Evolutionary conservation across 2,113 vertebrate species (phyloP).

Genomic region (Sander vitreus): DNA sequence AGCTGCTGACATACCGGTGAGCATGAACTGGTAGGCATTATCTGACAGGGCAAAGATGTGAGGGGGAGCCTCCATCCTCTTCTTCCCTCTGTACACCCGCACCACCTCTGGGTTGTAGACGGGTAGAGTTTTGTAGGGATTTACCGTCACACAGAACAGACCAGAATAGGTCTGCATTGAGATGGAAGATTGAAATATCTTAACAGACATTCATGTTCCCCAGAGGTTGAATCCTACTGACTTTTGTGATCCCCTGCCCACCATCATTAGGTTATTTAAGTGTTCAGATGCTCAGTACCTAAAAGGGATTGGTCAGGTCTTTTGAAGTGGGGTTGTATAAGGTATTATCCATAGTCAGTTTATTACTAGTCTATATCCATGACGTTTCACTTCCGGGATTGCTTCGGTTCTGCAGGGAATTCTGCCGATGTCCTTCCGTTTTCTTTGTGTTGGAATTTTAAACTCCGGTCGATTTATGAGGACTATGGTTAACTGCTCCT

Average conservation of each 20-base stretch:
- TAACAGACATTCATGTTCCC: not conserved
- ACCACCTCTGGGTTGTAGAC: constrained; percentile 86
- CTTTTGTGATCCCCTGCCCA: not conserved
- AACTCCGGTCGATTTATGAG: too few relatives aligned
- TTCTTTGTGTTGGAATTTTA: too few relatives aligned
- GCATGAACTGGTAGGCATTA: constrained; percentile 90
- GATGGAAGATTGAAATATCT: not conserved
- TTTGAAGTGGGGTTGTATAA: too few relatives aligned
- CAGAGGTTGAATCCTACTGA: not conserved
- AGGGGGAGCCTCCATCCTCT: constrained; percentile 89
- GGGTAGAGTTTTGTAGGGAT: constrained; percentile 86
- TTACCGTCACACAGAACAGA: constrained; percentile 80
- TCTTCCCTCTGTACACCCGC: constrained; percentile 87
- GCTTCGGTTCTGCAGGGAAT: too few relatives aligned
- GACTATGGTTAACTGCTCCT: too few relatives aligned
- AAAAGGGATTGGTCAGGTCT: too few relatives aligned
- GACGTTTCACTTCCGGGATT: too few relatives aligned
- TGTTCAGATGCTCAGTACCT: not conserved
- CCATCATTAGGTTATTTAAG: not conserved
- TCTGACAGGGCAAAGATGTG: constrained; percentile 92
- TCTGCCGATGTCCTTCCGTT: too few relatives aligned
- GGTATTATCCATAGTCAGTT: too few relatives aligned
- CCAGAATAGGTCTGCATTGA: constrained; percentile 85
- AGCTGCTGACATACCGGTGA: constrained; percentile 79
- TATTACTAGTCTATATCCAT: too few relatives aligned